These are phyloP conservation scores for Mythimna albipuncta DNA, from an alignment of 2,888 invertebrate species.

Conservation along the genomic window DNA sequence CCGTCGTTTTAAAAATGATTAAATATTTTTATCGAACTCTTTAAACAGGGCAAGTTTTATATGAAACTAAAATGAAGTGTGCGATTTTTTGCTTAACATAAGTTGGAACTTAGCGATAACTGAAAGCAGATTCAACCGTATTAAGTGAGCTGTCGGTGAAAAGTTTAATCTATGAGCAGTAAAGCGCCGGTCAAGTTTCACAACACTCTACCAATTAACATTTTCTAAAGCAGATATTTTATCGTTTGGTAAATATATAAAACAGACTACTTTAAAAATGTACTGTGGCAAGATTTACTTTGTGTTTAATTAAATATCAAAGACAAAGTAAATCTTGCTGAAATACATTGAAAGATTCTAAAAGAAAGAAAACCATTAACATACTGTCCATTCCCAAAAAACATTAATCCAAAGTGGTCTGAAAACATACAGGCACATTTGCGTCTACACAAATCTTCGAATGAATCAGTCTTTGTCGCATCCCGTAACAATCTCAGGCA, in stretches of 20 bases:
- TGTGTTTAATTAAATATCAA: not conserved
- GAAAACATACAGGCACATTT: constrained; percentile 51
- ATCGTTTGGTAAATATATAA: not conserved
- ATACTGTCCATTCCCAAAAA: not conserved
- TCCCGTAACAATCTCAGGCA: constrained; percentile 70
- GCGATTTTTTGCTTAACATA: constrained; percentile 56
- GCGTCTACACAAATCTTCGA: constrained; percentile 62
- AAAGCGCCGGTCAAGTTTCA: constrained; percentile 60
- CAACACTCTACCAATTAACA: constrained; percentile 58
- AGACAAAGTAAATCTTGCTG: not conserved
- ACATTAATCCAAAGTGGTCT: constrained; percentile 23
- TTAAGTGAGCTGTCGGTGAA: constrained; percentile 68
- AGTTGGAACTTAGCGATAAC: constrained; percentile 61
- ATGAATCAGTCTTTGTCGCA: constrained; percentile 78
- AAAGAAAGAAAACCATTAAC: not conserved
- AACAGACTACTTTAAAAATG: not conserved
- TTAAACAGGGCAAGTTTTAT: constrained; percentile 51
- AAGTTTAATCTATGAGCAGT: constrained; percentile 67
- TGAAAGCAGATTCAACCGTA: constrained; percentile 67
- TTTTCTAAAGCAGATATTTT: constrained; percentile 15
- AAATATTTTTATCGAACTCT: constrained; percentile 48
- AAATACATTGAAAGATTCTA: not conserved
- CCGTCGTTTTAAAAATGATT: constrained; percentile 5
- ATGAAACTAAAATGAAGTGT: constrained; percentile 59
- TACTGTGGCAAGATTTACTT: not conserved